These are phyloP conservation scores for Aplocera efformata DNA, from an alignment of 2,888 invertebrate species.

Conservation along the genomic window DNA sequence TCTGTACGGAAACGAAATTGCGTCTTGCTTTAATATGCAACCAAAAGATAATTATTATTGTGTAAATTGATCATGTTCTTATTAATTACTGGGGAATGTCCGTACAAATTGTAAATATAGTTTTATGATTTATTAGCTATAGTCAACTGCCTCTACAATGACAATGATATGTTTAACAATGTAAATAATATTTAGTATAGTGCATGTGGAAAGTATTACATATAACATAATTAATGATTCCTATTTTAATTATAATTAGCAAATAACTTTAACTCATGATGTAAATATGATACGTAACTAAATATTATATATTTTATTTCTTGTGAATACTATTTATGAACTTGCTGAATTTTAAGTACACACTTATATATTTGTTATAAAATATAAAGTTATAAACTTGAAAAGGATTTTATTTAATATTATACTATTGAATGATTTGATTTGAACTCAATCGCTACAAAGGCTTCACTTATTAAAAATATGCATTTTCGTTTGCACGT, in stretches of 20 bases:
- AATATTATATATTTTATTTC: conserved; percentile 36
- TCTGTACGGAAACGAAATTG: no score
- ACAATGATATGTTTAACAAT: conserved; percentile 6
- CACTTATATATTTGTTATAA: conserved; percentile 78
- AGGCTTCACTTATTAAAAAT: no score
- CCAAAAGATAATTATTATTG: conserved; percentile 38
- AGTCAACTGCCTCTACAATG: conserved; percentile 51
- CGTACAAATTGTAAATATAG: conserved; percentile 37
- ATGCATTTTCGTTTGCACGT: no score
- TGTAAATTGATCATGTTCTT: conserved; percentile 37
- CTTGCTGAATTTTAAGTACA: conserved; percentile 56
- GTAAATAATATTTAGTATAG: conserved; percentile 35
- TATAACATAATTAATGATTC: conserved; percentile 34
- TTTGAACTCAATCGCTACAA: conserved; percentile 28
- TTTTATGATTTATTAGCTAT: conserved; percentile 30
- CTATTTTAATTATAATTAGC: conserved; percentile 58
- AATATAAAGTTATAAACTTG: conserved; percentile 72
- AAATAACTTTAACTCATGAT: conserved; percentile 43
- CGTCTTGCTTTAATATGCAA: conserved; percentile 58
- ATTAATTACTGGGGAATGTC: conserved; percentile 24
- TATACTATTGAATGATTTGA: no score
- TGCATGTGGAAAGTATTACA: conserved; percentile 38
- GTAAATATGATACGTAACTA: conserved; percentile 47
- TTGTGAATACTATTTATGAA: conserved; percentile 47
- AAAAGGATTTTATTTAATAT: conserved; percentile 41